Conservation (phyloP, 2,797 vertebrate species). For the Threskiornis aethiopicus region DNA sequence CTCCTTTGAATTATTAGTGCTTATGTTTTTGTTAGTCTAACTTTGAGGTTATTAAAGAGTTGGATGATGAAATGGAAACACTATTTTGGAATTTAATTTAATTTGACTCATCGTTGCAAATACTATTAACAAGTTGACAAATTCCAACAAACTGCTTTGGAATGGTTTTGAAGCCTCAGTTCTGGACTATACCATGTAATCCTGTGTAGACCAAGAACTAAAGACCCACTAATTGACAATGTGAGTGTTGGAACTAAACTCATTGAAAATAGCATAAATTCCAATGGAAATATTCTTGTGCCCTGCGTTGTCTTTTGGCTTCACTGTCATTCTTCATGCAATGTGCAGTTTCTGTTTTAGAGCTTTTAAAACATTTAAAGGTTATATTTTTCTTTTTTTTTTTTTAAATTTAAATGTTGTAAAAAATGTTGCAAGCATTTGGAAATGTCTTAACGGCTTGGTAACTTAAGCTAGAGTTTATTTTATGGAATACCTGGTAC, state of each 20-base stretch:
- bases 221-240: not conserved
- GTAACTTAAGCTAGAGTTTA: not conserved
- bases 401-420: not conserved
- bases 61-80: not conserved
- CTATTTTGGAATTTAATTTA: not conserved
- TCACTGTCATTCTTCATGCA: not conserved
- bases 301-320: not conserved
- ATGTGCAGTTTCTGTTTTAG: not conserved
- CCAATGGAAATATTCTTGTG: not conserved
- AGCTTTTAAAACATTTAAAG: not conserved
- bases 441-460: not conserved
- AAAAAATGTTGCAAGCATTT: not conserved
- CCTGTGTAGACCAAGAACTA: not conserved
- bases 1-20: too few relatives aligned
- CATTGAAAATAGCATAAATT: not conserved
- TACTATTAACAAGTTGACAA: not conserved
- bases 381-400: not conserved
- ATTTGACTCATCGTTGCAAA: not conserved
- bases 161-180: not conserved
- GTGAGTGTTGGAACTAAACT: not conserved
- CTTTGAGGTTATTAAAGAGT: not conserved
- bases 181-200: not conserved
- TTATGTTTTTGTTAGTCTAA: too few relatives aligned
- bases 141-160: not conserved
- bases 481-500: not conserved